Evolutionary conservation across 92 coral and sea anemone species (phyloP).

Genomic region (Palythoa grandiflora): DNA sequence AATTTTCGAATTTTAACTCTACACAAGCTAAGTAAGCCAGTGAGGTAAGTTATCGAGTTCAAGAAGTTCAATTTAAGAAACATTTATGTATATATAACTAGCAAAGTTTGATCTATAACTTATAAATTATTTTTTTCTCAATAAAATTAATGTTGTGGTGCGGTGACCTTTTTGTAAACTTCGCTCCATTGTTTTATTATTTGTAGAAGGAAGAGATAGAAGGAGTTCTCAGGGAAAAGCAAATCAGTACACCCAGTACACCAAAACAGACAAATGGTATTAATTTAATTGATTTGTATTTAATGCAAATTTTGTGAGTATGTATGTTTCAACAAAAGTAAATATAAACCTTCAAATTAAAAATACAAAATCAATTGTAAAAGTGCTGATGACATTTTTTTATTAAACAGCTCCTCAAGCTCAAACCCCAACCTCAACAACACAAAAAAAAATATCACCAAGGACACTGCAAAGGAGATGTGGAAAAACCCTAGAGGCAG

Average conservation of each 20-base stretch:
- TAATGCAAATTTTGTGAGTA: neutral
- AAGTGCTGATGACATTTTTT: neutral
- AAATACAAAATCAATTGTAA: neutral
- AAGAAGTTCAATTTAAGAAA: too few relatives aligned
- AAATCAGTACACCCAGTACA: neutral
- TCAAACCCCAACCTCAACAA: neutral
- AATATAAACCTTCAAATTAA: neutral
- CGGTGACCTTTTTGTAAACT: neutral
- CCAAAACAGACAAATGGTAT: slow-evolving; percentile 17
- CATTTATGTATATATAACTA: too few relatives aligned
- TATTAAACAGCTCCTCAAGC: neutral
- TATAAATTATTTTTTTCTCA: too few relatives aligned
- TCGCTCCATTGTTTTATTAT: neutral
- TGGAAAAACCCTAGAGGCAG: slow-evolving; percentile 30
- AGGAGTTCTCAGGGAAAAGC: neutral
- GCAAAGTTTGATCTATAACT: too few relatives aligned
- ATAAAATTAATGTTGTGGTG: too few relatives aligned
- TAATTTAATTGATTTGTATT: neutral
- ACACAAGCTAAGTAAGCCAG: too few relatives aligned
- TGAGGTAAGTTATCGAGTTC: too few relatives aligned
- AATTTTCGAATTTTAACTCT: too few relatives aligned
- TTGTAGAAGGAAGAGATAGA: neutral
- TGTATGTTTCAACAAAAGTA: too few relatives aligned
- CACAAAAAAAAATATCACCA: slow-evolving; percentile 12
- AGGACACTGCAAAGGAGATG: slow-evolving; percentile 28